phyloP scores from a whole-genome alignment of 2,888 invertebrate genomes.

The Chymomyza amoena region DNA sequence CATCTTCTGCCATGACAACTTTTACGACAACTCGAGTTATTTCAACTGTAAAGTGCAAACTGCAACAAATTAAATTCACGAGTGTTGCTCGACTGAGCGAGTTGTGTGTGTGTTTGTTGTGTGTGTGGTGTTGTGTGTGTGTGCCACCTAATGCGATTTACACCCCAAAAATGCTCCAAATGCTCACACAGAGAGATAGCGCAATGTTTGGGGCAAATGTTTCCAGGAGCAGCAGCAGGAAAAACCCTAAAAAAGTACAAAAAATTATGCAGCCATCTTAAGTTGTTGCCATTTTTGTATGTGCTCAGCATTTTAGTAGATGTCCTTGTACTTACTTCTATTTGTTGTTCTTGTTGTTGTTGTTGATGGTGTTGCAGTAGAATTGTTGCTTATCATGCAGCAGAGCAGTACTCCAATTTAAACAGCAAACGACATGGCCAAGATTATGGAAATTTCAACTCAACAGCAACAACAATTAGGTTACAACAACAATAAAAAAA shows the following conservation, averaged over 20 bases:
- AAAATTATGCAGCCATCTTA: constrained; percentile 60
- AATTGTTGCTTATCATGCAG: constrained; percentile 62
- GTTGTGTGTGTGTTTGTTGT: neutral
- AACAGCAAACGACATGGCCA: constrained; percentile 47
- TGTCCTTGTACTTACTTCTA: constrained; percentile 32
- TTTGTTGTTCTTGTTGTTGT: constrained; percentile 7
- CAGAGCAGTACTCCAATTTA: constrained; percentile 19
- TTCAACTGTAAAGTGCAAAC: constrained; percentile 66
- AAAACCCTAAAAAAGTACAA: constrained; percentile 9
- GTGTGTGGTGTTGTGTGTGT: too few species aligned
- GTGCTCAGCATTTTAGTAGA: neutral
- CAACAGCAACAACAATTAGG: constrained; percentile 26
- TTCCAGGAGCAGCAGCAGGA: neutral
- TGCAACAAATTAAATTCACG: constrained; percentile 65
- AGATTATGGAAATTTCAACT: constrained; percentile 62
- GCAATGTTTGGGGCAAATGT: neutral
- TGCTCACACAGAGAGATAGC: neutral
- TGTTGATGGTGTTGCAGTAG: neutral
- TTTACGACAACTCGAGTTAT: constrained; percentile 54
- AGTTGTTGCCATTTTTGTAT: constrained; percentile 31
- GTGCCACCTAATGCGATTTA: constrained; percentile 59
- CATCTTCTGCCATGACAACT: constrained; percentile 30
- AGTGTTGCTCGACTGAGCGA: constrained; percentile 28
- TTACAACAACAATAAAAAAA: neutral
- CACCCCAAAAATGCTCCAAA: constrained; percentile 7